Evolutionary conservation across 2,797 vertebrate species (phyloP).

Genomic region (Scleropages formosus): DNA sequence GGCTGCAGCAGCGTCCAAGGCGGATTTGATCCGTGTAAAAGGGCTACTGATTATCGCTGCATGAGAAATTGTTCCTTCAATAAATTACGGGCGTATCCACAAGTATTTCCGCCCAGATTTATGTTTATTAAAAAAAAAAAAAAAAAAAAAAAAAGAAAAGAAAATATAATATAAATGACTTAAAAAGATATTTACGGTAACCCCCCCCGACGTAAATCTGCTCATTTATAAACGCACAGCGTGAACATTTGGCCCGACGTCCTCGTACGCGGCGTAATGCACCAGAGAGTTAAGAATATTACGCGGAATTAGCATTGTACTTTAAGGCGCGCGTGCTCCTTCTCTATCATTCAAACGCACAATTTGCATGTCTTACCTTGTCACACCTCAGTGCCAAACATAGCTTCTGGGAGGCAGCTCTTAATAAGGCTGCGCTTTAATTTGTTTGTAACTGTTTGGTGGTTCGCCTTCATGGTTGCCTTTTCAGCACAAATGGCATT

Average conservation of each 20-base stretch:
- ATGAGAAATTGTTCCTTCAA: background rate
- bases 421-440: conserved; percentile 29
- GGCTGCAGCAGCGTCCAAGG: background rate
- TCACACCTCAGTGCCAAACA: conserved; percentile 11
- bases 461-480: conserved; percentile 69
- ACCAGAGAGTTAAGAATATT: conserved; percentile 13
- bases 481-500: conserved; percentile 77
- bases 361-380: conserved; percentile 12
- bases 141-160: too few species aligned
- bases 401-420: conserved; percentile 11
- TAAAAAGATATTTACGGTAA: background rate
- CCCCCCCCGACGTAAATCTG: background rate
- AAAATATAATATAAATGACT: too few species aligned
- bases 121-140: too few species aligned
- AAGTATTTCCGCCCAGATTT: too few species aligned
- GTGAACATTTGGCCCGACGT: background rate
- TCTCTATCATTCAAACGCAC: background rate
- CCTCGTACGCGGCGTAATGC: background rate
- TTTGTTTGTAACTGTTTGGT: conserved; percentile 61
- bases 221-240: background rate
- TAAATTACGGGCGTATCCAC: background rate
- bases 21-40: background rate
- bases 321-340: conserved; percentile 22
- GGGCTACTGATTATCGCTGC: conserved; percentile 5
- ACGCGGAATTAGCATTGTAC: conserved; percentile 19